A percentile compares a stretch with the other conserved stretches of the same genome.
Evolutionary conservation across 2,888 invertebrate genomes (phyloP).

Genomic region (Mythimna pallens): DNA sequence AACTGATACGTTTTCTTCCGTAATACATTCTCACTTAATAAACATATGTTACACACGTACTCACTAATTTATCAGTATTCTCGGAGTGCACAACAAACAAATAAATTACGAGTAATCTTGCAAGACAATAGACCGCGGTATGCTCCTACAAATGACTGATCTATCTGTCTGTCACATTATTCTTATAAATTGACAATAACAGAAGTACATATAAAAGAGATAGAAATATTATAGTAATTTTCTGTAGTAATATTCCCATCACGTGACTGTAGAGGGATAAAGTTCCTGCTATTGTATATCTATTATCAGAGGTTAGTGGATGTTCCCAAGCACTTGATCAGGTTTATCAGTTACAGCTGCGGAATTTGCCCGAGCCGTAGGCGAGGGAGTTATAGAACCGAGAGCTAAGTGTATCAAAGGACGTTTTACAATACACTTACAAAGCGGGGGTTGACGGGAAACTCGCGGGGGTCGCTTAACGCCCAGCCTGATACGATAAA

Average conservation of each 20-base stretch:
- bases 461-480: too few relatives aligned
- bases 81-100: slow-evolving; percentile 1
- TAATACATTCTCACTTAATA: slow-evolving; percentile 33
- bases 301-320: slow-evolving; percentile 4
- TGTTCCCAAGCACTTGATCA: not conserved
- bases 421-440: too few relatives aligned
- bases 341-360: too few relatives aligned
- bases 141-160: slow-evolving; percentile 16
- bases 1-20: slow-evolving; percentile 40
- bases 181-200: slow-evolving; percentile 27
- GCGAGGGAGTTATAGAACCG: too few relatives aligned
- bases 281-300: slow-evolving; percentile 6
- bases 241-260: slow-evolving; percentile 14
- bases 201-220: slow-evolving; percentile 13
- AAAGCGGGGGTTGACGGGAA: too few relatives aligned
- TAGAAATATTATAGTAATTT: slow-evolving; percentile 6
- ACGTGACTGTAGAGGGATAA: slow-evolving; percentile 5
- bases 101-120: slow-evolving; percentile 1
- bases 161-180: slow-evolving; percentile 40
- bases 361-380: too few relatives aligned
- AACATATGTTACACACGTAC: not conserved
- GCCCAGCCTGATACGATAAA: too few relatives aligned
- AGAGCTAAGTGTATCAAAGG: too few relatives aligned
- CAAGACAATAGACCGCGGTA: slow-evolving; percentile 10
- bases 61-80: not conserved